A percentile compares a stretch with the other conserved stretches of the same genome.
Evolutionary conservation across 2,113 vertebrate genomes (phyloP).

Genomic region (Piprites chloris): DNA sequence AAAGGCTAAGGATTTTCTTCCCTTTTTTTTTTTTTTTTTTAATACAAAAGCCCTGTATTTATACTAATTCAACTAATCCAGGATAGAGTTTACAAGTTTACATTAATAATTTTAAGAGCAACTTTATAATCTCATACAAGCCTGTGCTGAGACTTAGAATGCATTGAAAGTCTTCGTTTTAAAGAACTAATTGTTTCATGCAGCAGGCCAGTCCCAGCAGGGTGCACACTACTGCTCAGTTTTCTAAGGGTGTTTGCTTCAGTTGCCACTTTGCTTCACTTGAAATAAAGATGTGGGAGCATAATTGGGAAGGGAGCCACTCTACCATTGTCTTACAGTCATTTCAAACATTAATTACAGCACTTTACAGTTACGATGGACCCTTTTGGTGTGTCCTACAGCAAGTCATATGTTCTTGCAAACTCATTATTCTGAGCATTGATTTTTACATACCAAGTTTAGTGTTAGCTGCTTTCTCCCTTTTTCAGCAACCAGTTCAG

Average conservation of each 20-base stretch:
- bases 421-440: not conserved
- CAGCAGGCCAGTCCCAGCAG: not conserved
- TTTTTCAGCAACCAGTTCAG: not conserved
- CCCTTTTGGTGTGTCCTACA: not conserved
- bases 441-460: not conserved
- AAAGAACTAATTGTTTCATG: not conserved
- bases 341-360: not conserved
- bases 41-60: not conserved
- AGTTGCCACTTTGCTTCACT: not conserved
- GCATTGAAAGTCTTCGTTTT: not conserved
- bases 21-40: not conserved
- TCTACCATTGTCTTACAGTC: not conserved
- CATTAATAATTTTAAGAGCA: not conserved
- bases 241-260: not conserved
- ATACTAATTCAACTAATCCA: not conserved
- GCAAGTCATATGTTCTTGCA: not conserved
- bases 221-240: not conserved
- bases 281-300: not conserved
- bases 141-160: not conserved
- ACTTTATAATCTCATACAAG: not conserved
- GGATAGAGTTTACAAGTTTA: not conserved
- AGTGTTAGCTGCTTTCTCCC: not conserved
- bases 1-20: fast-evolving
- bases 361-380: not conserved
- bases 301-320: not conserved